Base-by-base conservation (phyloP, 2,113 vertebrate species). In the Garra rufa region DNA sequence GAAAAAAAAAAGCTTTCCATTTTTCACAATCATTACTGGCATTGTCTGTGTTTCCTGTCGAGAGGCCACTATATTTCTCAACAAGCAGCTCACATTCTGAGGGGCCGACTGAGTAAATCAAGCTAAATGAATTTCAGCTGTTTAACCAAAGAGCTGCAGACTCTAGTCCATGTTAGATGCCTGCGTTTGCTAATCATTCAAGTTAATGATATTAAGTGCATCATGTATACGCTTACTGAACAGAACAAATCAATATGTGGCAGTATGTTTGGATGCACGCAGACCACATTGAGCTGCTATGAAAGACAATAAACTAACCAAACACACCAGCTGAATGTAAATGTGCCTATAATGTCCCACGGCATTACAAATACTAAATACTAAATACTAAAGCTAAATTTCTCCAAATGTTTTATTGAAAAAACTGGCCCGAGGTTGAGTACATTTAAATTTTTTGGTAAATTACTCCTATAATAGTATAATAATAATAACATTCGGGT, bases 21-120 rank as follows among this genome's bases (percentile, higher is more conserved):
- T 87, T 84, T 89, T 90, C 84, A 87, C 88, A 81, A 84, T 85
- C 83, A 86, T 87, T 87, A 87, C 28, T 55, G 82, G 79, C 80
- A 78, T 78, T 82, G 71, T 83, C 71, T 57, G 48, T 44, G n/a
- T 71, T 75, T 85, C 65, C 85, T 85, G 67, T 85, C 59, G 77
- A 76, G 81, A 81, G 74, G 76, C 76, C 81, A 85, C 83, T 52
- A 78, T 55, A 85, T 87, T 85, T 83, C 85, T 87, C 80, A 87
- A 86, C 83, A 80, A 71, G 15, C 50, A 38, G 24, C 57, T 81
- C 69, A 74, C 52, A 67, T 81, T 75, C 55, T 8, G 71, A 87
- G 34, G 43, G 77, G 67, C 21, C 10, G 26, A 74, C 43, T n/a
- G 59, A 6, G 41, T 52, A 80, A 87, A 87, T 75, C 81, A 67